Base-by-base conservation (phyloP, 2,797 vertebrate genomes). In the Neosalanx taihuensis region DNA sequence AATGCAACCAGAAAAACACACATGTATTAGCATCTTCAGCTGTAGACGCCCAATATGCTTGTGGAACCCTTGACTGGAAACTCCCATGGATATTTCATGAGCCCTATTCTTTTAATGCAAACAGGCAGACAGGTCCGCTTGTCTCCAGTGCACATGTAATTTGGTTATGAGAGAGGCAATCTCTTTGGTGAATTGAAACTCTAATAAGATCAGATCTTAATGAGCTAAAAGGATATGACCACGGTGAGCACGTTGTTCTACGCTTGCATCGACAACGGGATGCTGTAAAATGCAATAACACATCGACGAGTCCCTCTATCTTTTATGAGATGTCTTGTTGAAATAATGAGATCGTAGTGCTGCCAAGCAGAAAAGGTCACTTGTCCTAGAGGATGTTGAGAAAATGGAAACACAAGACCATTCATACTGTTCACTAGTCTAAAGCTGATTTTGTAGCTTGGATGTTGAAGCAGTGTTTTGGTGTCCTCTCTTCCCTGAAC, bases 131-230 rank as follows among this genome's bases (percentile, higher is more conserved):
- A 64, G 9, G 37, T 46, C 41, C 29, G 13, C 30, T 2, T 51
- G 49, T 6, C 49, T 68, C 41, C 70, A 70, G 59, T 31, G 41
- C 64, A 61, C 6, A 64, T 23, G 72, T 51, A 17, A 59, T 67
- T 67, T 51, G 15, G 10, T 67, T 29, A 31, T 17, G 7, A 31
- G 46, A 31, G 6, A 33, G 66, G 51, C n/a, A 31, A 18, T 23
- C 57, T 70, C 73, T 79, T 79, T 71, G 73, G 76, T 58, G 30
- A 72, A 75, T 30, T 65, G 69, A 79, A 78, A 74, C 70, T n/a
- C 65, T 84, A 82, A 85, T 78, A 41, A 72, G 76, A 84, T 83
- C 59, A 79, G 64, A 37, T n/a, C 33, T 56, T 69, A 6, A 3
- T 76, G 58, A 75, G 64, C 1, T 9, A 64, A 75, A 79, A 62